These are phyloP conservation scores for Bembecia ichneumoniformis DNA, from an alignment of 2,888 invertebrate species.

Conservation along the genomic window DNA sequence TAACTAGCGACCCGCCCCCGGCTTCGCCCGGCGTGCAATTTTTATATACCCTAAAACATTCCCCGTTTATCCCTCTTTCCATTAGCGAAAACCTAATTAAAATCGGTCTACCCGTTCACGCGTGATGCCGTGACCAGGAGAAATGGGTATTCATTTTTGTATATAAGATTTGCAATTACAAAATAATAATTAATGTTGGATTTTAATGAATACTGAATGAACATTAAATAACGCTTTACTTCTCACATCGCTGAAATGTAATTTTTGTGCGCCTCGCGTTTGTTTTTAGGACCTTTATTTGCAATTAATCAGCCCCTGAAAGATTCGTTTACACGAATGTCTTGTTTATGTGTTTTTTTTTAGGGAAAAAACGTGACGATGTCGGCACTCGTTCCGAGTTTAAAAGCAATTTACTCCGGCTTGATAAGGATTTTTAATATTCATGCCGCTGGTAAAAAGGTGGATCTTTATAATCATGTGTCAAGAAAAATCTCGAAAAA, in stretches of 20 bases:
- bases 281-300: constrained; percentile 1
- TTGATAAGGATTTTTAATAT: constrained; percentile 31
- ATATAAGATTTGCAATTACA: too few relatives aligned
- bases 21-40: too few relatives aligned
- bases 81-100: too few relatives aligned
- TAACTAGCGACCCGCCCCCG: too few relatives aligned
- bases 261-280: background rate
- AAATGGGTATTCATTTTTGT: too few relatives aligned
- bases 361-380: constrained; percentile 15
- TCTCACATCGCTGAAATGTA: background rate
- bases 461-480: constrained; percentile 2
- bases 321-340: constrained; percentile 13
- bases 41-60: too few relatives aligned
- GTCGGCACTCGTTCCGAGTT: constrained; percentile 10
- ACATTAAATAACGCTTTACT: too few relatives aligned
- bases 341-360: constrained; percentile 9
- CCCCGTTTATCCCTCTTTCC: too few relatives aligned
- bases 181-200: too few relatives aligned
- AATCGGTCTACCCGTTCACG: too few relatives aligned
- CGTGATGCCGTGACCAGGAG: too few relatives aligned
- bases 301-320: constrained; percentile 19
- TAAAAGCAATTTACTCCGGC: constrained; percentile 31
- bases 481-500: background rate
- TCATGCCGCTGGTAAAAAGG: constrained; percentile 22
- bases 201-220: too few relatives aligned